These are phyloP conservation scores for Stomatorhinus ivindoensis DNA, from an alignment of 2,113 vertebrate species.

Conservation along the genomic window DNA sequence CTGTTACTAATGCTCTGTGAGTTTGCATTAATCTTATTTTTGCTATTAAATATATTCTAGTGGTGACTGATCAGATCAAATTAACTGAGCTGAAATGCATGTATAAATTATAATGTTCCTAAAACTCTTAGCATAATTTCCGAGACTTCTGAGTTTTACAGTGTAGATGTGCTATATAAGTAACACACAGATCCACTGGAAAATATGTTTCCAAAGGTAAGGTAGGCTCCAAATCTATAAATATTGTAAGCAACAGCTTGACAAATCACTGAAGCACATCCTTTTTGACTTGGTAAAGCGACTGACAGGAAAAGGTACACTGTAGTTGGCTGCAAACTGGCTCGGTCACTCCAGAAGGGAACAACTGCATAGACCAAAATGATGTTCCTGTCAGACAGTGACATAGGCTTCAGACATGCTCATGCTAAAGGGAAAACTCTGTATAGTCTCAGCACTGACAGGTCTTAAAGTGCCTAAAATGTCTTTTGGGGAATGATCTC, in stretches of 20 bases:
- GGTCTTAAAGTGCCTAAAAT: slow-evolving; percentile 16
- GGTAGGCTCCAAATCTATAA: not conserved
- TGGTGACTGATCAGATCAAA: not conserved
- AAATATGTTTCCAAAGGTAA: not conserved
- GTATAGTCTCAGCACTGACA: slow-evolving; percentile 20
- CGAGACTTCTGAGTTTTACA: not conserved
- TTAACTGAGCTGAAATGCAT: not conserved
- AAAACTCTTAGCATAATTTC: not conserved
- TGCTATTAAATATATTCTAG: not conserved
- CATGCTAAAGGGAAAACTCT: slow-evolving; percentile 22
- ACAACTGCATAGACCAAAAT: slow-evolving; percentile 21
- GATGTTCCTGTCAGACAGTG: slow-evolving; percentile 20
- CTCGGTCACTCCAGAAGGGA: slow-evolving; percentile 12
- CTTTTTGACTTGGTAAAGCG: not conserved
- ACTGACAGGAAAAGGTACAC: not conserved
- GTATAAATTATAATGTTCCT: not conserved
- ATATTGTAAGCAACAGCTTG: not conserved
- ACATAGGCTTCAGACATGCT: slow-evolving; percentile 18
- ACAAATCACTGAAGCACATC: slow-evolving; percentile 11
- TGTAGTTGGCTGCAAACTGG: slow-evolving; percentile 12
- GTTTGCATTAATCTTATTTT: not conserved
- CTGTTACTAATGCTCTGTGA: not conserved
- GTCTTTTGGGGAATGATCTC: slow-evolving; percentile 20
- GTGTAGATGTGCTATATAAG: not conserved
- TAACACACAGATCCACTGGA: not conserved